These are phyloP conservation scores for Archips crataeganus DNA, from an alignment of 2,888 invertebrate genomes.

Conservation along the genomic window DNA sequence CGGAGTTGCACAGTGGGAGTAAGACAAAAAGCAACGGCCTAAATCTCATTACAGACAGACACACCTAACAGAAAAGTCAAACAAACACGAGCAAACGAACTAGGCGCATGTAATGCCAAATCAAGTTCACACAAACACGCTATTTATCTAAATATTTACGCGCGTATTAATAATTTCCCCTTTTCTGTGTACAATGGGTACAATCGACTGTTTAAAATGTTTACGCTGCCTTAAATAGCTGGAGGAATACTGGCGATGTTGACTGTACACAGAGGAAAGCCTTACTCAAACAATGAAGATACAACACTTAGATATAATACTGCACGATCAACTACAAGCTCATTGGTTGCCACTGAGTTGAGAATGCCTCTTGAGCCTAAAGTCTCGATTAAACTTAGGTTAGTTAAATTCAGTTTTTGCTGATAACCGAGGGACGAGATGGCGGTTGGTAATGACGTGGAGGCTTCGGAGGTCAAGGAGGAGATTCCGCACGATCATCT, in stretches of 20 bases:
- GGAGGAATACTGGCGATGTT: conserved; percentile 63
- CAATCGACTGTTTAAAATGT: conserved; percentile 41
- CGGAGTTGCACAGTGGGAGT: neutral
- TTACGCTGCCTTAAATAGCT: conserved; percentile 35
- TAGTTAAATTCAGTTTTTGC: conserved; percentile 34
- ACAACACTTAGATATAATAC: conserved; percentile 51
- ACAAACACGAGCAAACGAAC: conserved; percentile 20
- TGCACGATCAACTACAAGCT: conserved; percentile 42
- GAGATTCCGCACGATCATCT: conserved; percentile 77
- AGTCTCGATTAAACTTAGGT: conserved; percentile 14
- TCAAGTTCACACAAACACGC: conserved; percentile 40
- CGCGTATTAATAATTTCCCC: conserved; percentile 42
- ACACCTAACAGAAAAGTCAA: conserved; percentile 12
- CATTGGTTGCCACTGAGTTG: conserved; percentile 42
- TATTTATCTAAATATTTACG: conserved; percentile 41
- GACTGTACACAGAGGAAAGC: conserved; percentile 54
- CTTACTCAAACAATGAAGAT: conserved; percentile 60
- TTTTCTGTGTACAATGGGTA: conserved; percentile 26
- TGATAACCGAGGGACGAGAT: conserved; percentile 55
- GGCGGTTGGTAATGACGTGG: conserved; percentile 63
- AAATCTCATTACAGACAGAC: conserved; percentile 15
- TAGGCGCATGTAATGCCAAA: conserved; percentile 35
- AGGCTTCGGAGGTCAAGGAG: conserved; percentile 56
- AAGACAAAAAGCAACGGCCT: neutral
- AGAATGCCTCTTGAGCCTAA: conserved; percentile 33